Conservation (phyloP, 2,888 invertebrate genomes). For the Athrips mouffetella region DNA sequence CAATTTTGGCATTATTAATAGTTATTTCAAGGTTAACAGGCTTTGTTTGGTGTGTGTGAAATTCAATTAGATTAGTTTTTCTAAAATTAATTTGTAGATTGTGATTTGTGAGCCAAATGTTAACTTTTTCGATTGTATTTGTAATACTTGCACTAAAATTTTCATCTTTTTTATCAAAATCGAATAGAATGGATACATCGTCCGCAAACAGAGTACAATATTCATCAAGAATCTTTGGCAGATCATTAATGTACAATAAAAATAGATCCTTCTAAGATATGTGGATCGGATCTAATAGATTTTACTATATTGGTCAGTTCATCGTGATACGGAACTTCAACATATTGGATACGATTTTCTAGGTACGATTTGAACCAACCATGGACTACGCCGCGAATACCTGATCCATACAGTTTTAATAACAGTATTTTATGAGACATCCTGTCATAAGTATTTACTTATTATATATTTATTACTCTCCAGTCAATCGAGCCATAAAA, state of each 20-base stretch:
- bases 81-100: not conserved
- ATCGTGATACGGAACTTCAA: not conserved
- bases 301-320: not conserved
- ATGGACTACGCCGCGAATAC: slow-evolving; percentile 6
- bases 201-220: not conserved
- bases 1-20: not conserved
- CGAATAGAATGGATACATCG: not conserved
- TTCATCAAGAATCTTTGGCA: not conserved
- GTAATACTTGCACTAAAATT: not conserved
- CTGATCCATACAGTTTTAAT: slow-evolving; percentile 12
- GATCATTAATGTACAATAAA: not conserved
- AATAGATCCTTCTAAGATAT: not conserved
- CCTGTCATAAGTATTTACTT: slow-evolving; percentile 12
- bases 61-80: not conserved
- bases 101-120: not conserved
- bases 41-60: not conserved
- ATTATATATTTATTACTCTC: no score
- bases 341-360: not conserved
- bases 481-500: no score
- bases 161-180: not conserved
- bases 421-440: slow-evolving; percentile 7
- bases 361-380: not conserved
- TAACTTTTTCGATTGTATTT: not conserved
- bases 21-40: not conserved
- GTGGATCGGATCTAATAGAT: not conserved